Evolutionary conservation across 2,888 invertebrate species (phyloP), one percentile per base, ranked within the genome.

Genomic region (Phyllotreta cruciferae): DNA sequence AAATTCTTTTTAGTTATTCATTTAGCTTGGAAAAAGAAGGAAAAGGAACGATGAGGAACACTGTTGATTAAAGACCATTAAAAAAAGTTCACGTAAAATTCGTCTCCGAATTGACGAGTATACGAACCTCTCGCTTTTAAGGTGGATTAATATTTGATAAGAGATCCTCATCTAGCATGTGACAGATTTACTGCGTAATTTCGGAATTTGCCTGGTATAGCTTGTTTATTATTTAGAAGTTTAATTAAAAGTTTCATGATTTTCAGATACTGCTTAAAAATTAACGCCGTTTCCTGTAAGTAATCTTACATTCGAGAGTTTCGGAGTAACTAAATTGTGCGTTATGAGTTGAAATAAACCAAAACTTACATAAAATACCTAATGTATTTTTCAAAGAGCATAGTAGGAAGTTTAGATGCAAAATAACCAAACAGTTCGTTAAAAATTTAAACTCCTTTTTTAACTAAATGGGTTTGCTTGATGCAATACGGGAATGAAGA

Each of bases 121-220:
- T n/a, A 45, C 50, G 55, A 37, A 60, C 65, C 62, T 57, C 35
- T 9, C 57, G 64, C 64, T 69, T 64, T 69, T 64, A 69, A 55
- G 38, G 54, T 36, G 41, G 53, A 69, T 67, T 50, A 62, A 70
- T 70, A 67, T 68, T 70, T 70, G 53, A 70, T 70, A 60, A 65
- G 64, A 54, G 62, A 60, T 49, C 52, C 10, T 35, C 52, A 11
- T 58, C 11, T 8, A 52, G 10, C 60, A 14, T 44, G 44, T 67
- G 69, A 71, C 71, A 69, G 66, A 70, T 71, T 71, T 71, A 71
- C 60, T 56, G 61, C 60, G 60, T 60, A 61, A 66, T 66, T 66
- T 66, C 55, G 45, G 60, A 69, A 67, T 67, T 64, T 66, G 62
- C 56, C 63, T 47, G 50, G 58, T 52, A 56, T 60, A 53, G 55